Percentiles rank a stretch among this genome's conserved stretches.
Evolutionary conservation across 2,888 invertebrate species (phyloP).

Genomic region (Amphimallon solstitiale): DNA sequence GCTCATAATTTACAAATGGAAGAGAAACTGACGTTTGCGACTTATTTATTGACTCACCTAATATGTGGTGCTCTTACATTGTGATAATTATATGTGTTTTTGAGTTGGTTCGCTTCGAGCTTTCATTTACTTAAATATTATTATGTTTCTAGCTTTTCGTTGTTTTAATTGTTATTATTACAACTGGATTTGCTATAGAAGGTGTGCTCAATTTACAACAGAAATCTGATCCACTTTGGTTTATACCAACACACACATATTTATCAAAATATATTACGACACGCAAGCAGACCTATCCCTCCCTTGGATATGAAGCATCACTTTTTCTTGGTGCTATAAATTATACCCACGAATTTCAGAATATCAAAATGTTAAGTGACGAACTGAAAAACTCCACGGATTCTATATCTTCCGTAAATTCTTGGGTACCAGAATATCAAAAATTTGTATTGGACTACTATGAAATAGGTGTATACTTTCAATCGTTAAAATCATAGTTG

Average conservation of each 20-base stretch:
- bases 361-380: slow-evolving; percentile 68
- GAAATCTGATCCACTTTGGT: slow-evolving; percentile 83
- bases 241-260: slow-evolving; percentile 77
- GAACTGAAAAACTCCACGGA: slow-evolving; percentile 66
- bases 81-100: too few relatives aligned
- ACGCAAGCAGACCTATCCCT: slow-evolving; percentile 72
- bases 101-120: neutral
- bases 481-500: too few relatives aligned
- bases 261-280: slow-evolving; percentile 70
- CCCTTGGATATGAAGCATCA: slow-evolving; percentile 71
- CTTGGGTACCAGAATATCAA: slow-evolving; percentile 76
- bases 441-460: slow-evolving; percentile 70
- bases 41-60: too few relatives aligned
- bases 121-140: neutral
- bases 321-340: slow-evolving; percentile 75
- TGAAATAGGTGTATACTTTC: slow-evolving; percentile 63
- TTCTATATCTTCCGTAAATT: slow-evolving; percentile 66
- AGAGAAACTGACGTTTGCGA: too few relatives aligned
- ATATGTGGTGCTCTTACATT: too few relatives aligned
- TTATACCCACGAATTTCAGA: slow-evolving; percentile 70
- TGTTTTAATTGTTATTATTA: slow-evolving; percentile 68
- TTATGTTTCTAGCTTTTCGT: slow-evolving; percentile 64
- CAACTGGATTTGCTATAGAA: slow-evolving; percentile 71
- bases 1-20: too few relatives aligned
- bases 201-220: slow-evolving; percentile 75